phyloP scores from a whole-genome alignment of 2,888 invertebrate genomes.

The Hylaea fasciaria region DNA sequence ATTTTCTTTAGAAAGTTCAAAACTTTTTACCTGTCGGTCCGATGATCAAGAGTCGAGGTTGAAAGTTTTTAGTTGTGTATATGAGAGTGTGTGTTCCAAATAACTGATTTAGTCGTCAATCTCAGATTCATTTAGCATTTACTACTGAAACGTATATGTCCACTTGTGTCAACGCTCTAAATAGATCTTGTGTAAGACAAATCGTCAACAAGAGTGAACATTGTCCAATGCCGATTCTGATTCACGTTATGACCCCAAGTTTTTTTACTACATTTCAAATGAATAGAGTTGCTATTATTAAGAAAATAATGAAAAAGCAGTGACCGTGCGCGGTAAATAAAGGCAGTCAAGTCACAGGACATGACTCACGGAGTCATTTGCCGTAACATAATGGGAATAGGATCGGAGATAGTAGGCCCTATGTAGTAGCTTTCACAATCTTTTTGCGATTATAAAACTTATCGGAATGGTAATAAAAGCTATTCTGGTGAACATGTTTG shows the following conservation, averaged over 20 bases:
- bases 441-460: conserved; percentile 23
- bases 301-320: conserved; percentile 34
- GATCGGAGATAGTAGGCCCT: conserved; percentile 28
- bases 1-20: no score
- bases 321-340: conserved; percentile 30
- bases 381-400: conserved; percentile 48
- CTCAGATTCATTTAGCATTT: no score
- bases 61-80: no score
- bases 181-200: conserved; percentile 1
- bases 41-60: no score
- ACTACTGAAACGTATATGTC: no score
- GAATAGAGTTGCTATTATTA: conserved; percentile 6
- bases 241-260: conserved; percentile 16
- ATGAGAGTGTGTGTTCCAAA: background rate
- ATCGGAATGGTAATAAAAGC: conserved; percentile 18
- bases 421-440: conserved; percentile 2
- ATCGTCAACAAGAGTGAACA: conserved; percentile 7
- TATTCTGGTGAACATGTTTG: conserved; percentile 12
- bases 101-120: no score
- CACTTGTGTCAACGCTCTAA: background rate
- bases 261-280: conserved; percentile 17
- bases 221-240: conserved; percentile 5
- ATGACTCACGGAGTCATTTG: conserved; percentile 49
- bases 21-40: no score
- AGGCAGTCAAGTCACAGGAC: conserved; percentile 39